Evolutionary conservation across 2,797 vertebrate species (phyloP).

Genomic region (Lacerta agilis): DNA sequence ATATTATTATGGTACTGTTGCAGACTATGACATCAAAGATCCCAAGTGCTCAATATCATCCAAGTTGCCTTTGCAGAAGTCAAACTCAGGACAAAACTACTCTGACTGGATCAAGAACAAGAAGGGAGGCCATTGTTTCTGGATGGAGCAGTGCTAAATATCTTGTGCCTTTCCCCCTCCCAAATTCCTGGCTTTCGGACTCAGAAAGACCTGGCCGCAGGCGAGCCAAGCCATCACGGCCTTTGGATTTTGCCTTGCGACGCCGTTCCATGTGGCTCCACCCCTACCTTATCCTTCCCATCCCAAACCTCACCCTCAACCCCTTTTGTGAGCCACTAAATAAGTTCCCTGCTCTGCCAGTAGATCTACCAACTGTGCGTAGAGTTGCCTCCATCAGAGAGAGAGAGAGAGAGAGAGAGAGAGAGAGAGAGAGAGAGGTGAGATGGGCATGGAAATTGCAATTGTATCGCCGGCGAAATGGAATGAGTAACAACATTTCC

Average conservation of each 20-base stretch:
- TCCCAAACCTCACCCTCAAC: background rate
- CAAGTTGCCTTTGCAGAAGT: too few species aligned
- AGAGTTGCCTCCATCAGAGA: constrained; percentile 51
- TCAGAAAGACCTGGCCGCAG: too few species aligned
- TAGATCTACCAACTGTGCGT: constrained; percentile 22
- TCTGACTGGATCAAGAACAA: too few species aligned
- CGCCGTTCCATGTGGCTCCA: background rate
- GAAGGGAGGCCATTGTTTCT: too few species aligned
- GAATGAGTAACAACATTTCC: constrained; percentile 74
- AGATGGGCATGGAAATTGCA: constrained; percentile 46
- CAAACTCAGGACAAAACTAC: too few species aligned
- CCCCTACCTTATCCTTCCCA: background rate
- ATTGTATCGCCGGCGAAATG: constrained; percentile 65
- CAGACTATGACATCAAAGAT: too few species aligned
- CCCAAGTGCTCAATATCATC: too few species aligned
- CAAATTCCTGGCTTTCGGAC: too few species aligned
- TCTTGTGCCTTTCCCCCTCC: too few species aligned
- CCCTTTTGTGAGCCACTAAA: background rate
- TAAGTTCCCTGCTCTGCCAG: background rate
- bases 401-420: background rate
- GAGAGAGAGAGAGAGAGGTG: constrained; percentile 49
- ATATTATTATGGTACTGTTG: too few species aligned
- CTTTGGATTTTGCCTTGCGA: background rate
- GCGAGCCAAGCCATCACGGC: too few species aligned
- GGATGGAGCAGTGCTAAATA: too few species aligned